Conservation (phyloP, 2,888 invertebrate species). For the Rhorus exstirpatorius region DNA sequence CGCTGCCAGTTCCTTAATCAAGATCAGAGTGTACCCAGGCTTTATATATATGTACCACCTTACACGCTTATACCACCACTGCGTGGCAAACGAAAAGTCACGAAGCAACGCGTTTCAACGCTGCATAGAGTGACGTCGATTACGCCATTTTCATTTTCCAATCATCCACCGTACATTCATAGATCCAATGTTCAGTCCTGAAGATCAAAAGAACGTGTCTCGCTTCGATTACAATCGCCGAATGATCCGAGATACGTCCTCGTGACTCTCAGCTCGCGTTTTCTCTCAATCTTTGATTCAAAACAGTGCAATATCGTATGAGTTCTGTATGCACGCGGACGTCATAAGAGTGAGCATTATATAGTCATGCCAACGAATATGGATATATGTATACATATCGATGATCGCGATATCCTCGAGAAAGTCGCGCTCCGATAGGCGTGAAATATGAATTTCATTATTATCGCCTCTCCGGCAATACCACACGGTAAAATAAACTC, state of each 20-base stretch:
- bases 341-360: slow-evolving; percentile 28
- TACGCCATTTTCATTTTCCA: background rate
- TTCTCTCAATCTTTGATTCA: background rate
- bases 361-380: slow-evolving; percentile 12
- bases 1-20: too few species aligned
- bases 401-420: slow-evolving; percentile 54
- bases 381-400: slow-evolving; percentile 32
- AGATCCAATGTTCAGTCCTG: background rate
- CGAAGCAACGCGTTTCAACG: too few species aligned
- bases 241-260: background rate
- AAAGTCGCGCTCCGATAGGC: slow-evolving; percentile 57
- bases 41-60: too few species aligned
- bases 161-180: background rate
- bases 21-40: too few species aligned
- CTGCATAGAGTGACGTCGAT: background rate
- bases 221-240: background rate
- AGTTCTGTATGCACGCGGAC: background rate
- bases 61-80: too few species aligned
- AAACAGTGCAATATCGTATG: background rate
- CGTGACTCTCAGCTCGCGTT: background rate
- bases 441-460: slow-evolving; percentile 61
- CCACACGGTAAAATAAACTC: background rate
- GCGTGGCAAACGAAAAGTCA: too few species aligned
- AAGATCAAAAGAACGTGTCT: background rate
- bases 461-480: slow-evolving; percentile 35